A percentile compares a stretch with the other conserved stretches of the same genome.
These are phyloP conservation scores for Pelodiscus sinensis DNA, from an alignment of 2,113 vertebrate genomes.

Conservation along the genomic window DNA sequence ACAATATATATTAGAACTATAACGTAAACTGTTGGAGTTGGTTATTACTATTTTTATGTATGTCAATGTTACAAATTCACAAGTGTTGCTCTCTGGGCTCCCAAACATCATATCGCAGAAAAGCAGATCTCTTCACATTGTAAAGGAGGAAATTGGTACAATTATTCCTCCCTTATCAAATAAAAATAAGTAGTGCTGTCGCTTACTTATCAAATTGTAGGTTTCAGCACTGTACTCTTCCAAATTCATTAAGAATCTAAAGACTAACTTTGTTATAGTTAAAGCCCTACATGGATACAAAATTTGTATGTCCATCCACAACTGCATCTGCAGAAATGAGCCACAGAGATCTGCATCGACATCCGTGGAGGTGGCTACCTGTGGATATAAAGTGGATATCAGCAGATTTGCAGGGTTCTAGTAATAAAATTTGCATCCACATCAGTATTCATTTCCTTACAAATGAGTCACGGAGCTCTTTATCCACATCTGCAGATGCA, in stretches of 20 bases:
- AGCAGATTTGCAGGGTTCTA: no score
- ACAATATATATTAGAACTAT: not conserved
- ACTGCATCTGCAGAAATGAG: no score
- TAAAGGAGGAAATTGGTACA: not conserved
- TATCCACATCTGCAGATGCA: no score
- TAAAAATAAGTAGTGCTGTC: not conserved
- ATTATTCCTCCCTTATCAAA: slow-evolving; percentile 42
- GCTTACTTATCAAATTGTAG: not conserved
- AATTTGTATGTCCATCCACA: no score
- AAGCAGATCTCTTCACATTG: not conserved
- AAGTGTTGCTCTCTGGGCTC: not conserved
- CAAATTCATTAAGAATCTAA: not conserved
- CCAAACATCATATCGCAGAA: not conserved
- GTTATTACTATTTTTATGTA: not conserved
- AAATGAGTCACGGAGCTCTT: no score
- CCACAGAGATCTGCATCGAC: no score
- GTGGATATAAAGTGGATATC: no score
- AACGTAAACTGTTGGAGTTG: not conserved
- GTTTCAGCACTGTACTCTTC: not conserved
- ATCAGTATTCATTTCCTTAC: no score
- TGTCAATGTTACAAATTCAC: not conserved
- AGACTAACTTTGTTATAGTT: not conserved
- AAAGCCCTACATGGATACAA: no score
- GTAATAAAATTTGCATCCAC: no score
- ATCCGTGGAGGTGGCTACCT: no score